These are phyloP conservation scores for Centropyge bicolor DNA, from an alignment of 2,797 vertebrate genomes.

Conservation along the genomic window DNA sequence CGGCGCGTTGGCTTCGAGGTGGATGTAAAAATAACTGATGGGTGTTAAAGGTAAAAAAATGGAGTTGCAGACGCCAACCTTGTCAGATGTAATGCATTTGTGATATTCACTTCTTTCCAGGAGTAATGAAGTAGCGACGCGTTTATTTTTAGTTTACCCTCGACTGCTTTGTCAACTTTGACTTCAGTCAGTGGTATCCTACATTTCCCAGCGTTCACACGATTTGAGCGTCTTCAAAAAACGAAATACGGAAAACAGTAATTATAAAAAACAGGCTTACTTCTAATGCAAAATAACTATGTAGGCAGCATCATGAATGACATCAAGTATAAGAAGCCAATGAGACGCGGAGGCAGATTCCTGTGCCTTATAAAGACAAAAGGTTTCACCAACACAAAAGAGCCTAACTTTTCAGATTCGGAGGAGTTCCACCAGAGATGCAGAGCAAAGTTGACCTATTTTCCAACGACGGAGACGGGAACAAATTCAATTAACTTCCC, in stretches of 20 bases:
- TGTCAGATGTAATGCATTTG: constrained; percentile 28
- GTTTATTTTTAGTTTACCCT: constrained; percentile 56
- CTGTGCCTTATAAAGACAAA: constrained; percentile 48
- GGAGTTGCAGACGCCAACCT: background rate
- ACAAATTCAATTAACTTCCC: constrained; percentile 61
- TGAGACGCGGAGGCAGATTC: constrained; percentile 16
- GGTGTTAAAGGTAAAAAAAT: constrained; percentile 41
- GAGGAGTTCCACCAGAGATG: constrained; percentile 38
- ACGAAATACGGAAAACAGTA: constrained; percentile 13
- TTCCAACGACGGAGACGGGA: constrained; percentile 52
- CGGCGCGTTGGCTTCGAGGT: constrained; percentile 17
- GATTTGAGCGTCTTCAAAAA: background rate
- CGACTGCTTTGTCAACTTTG: constrained; percentile 40
- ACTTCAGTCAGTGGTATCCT: constrained; percentile 22
- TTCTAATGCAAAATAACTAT: constrained; percentile 1
- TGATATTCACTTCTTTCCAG: constrained; percentile 38
- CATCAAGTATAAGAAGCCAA: constrained; percentile 8
- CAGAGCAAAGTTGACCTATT: constrained; percentile 71
- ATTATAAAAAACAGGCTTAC: constrained; percentile 7
- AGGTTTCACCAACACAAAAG: constrained; percentile 44
- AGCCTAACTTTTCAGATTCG: constrained; percentile 33
- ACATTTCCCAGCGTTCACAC: background rate
- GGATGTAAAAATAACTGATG: constrained; percentile 62
- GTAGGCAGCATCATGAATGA: background rate
- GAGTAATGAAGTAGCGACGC: constrained; percentile 22